Evolutionary conservation across 37 sponge, comb jelly and placozoan species (phyloP).

Genomic region (Cliona cf. orientalis): DNA sequence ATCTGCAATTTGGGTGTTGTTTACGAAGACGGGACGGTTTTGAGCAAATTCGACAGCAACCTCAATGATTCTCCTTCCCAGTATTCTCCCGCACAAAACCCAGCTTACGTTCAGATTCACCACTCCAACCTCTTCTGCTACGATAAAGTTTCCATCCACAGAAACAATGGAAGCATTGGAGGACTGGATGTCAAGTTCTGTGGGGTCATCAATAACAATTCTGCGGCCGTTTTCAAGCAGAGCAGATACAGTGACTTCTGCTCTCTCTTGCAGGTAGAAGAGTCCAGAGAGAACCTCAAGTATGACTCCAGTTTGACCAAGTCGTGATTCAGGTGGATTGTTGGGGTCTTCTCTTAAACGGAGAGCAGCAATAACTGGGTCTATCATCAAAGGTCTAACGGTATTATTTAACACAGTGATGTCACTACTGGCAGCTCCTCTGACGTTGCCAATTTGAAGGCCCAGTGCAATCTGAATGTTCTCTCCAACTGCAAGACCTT

Average conservation of each 20-base stretch:
- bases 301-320: slow-evolving; percentile 5
- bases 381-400: slow-evolving; percentile 7
- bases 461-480: no score
- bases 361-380: slow-evolving; percentile 36
- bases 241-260: slow-evolving; percentile 52
- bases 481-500: neutral
- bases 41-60: slow-evolving; percentile 44
- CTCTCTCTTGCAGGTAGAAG: slow-evolving; percentile 31
- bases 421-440: no score
- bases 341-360: slow-evolving; percentile 8
- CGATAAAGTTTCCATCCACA: slow-evolving; percentile 29
- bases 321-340: slow-evolving; percentile 5
- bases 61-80: neutral
- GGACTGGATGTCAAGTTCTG: slow-evolving; percentile 18
- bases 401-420: neutral
- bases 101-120: slow-evolving; percentile 36
- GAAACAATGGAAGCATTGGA: slow-evolving; percentile 40
- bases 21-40: slow-evolving; percentile 32
- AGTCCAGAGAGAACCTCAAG: slow-evolving; percentile 43
- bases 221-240: slow-evolving; percentile 58
- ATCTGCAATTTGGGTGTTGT: neutral
- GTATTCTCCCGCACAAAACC: slow-evolving; percentile 13
- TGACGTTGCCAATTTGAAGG: no score
- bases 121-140: slow-evolving; percentile 13
- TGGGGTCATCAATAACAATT: slow-evolving; percentile 33